Base-by-base conservation (phyloP, 2,113 vertebrate genomes). In the Antechinus flavipes region DNA sequence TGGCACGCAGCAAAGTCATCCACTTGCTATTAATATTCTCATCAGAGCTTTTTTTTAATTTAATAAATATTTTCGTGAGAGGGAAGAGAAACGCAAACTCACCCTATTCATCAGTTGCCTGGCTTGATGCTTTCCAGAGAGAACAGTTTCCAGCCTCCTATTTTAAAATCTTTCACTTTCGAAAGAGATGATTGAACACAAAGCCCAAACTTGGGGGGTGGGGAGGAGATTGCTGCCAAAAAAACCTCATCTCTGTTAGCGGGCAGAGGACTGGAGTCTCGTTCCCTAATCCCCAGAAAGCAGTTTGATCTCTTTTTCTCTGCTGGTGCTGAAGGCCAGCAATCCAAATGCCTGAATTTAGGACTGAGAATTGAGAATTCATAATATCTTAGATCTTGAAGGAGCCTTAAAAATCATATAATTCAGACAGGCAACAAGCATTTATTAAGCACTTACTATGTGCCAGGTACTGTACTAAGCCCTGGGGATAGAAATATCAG, bases 111-210 rank as follows among this genome's bases (percentile, higher is more conserved):
- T 97, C 96, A 97, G 97, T 93, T 6, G 27, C 94, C 96, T 97
- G 93, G 94, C 93, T 98, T 97, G 25, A 42, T 95, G 58, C 95
- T 53, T 94, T 95, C 93, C 55, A 97, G 94, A 92, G 61, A 96
- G 94, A 97, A 92, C 95, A 94, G 68, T 23, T 90, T 96, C 84
- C 90, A 97, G 90, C 91, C 91, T 96, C 93, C 95, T 95, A 54
- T 95, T 97, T 98, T 91, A 56, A 95, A 98, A 96, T 90, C 96
- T 93, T 97, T 95, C 91, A 94, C 3, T 95, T 97, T 96, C 35
- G 91, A 98, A 98, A 98, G 96, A 97, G 97, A 93, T 97, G 98
- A 97, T 96, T 97, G 97, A 97, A 94, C 0, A 92, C 94, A 53
- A 95, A 3, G 90, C 61, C 92, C 95, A 94, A 90, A 49, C 95